Conservation (phyloP, 2,888 invertebrate species). For the Drosophila austrosaltans region DNA sequence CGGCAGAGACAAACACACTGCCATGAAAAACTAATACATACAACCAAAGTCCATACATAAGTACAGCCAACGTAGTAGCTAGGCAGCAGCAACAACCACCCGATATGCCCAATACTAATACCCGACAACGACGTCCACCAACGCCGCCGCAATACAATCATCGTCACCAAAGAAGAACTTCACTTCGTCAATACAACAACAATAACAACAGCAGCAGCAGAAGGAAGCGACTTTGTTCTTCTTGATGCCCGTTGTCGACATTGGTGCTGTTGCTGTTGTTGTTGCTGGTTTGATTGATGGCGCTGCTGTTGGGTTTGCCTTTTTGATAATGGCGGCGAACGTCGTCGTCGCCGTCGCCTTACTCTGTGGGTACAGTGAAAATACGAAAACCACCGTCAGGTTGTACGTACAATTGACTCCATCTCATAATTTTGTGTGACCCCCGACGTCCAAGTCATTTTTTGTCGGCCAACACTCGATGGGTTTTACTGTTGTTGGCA, state of each 20-base stretch:
- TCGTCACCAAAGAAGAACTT: constrained; percentile 76
- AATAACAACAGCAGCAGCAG: constrained; percentile 32
- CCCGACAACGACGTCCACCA: constrained; percentile 57
- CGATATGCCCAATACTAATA: constrained; percentile 56
- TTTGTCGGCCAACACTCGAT: constrained; percentile 59
- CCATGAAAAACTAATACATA: constrained; percentile 67
- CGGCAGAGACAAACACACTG: constrained; percentile 38
- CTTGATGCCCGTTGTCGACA: constrained; percentile 33
- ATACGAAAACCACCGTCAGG: constrained; percentile 57
- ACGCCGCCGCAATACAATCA: constrained; percentile 68
- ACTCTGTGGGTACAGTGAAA: constrained; percentile 56
- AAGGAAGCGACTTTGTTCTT: constrained; percentile 4
- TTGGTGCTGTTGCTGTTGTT: constrained; percentile 46
- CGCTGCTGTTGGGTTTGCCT: constrained; percentile 63
- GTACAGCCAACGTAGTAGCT: constrained; percentile 73
- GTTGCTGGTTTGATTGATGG: constrained; percentile 74
- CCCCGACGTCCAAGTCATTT: constrained; percentile 42
- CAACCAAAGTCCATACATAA: constrained; percentile 46
- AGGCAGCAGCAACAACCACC: constrained; percentile 52
- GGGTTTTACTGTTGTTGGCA: constrained; percentile 59
- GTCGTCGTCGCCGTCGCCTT: constrained; percentile 7
- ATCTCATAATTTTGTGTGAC: constrained; percentile 62
- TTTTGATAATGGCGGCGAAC: constrained; percentile 70
- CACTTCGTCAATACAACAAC: constrained; percentile 72
- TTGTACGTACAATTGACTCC: constrained; percentile 64